Evolutionary conservation across 2,797 vertebrate species (phyloP), one percentile per base, ranked within the genome.

Genomic region (Ptychadena robeensis): DNA sequence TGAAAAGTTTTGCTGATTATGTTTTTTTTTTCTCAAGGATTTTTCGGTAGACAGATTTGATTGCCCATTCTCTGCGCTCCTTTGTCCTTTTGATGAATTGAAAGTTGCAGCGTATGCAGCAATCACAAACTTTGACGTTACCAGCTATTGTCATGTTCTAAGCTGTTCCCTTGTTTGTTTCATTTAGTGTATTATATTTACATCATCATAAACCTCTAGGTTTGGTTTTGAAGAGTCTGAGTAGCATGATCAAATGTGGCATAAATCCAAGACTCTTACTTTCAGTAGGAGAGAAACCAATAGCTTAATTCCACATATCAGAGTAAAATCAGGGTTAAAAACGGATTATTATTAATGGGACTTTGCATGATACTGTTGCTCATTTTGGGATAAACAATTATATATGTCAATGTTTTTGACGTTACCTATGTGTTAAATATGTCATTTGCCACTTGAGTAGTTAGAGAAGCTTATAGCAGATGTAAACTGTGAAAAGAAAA

Each of bases 1-100:
- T 38, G 75, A 67, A 57, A 69, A 70, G 40, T 57, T 53, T 22
- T 73, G 69, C 73, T 74, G 57, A 74, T 74, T 74, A 35, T 25
- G 34, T 38, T 77, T 65, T 65, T 65, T 65, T 66, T 37, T 32
- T 38, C 7, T 44, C 25, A 11, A 14, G 40, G 12, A 22, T 66
- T 27, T n/a, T 57, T 68, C 59, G 64, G 59, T 64, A 22, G 53
- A 37, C 27, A 37, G 31, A 79, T 34, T 68, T 79, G 76, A 79
- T 79, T 68, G 65, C 76, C 76, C 76, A 68, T 79, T 79, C 44
- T 57, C 8, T 25, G 11, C 34, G 40, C 8, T 66, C 44, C 61
- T 44, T 77, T 77, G 63, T 77, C 30, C 11, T 68, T 78, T 28
- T 53, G 44, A 27, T 31, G 22, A 35, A 27, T 28, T 2, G 35